Conservation (phyloP, 2,797 vertebrate genomes). For the Sebastes wilsoni region DNA sequence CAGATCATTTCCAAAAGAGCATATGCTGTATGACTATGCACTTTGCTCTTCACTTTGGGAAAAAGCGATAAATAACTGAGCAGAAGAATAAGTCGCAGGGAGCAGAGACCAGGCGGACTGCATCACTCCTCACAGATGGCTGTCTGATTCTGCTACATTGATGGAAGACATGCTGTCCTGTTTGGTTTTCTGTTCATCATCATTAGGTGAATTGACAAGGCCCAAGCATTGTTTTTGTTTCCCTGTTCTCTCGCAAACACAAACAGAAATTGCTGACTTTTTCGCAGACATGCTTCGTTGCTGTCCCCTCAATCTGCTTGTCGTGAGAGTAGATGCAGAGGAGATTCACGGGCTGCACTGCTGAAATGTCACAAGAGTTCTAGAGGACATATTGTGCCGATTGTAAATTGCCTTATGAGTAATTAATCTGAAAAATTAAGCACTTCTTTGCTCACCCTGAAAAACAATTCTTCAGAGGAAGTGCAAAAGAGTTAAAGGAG, state of each 20-base stretch:
- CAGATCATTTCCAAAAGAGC: neutral
- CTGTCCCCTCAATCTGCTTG: constrained; percentile 22
- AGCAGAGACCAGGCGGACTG: constrained; percentile 21
- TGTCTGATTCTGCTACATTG: constrained; percentile 37
- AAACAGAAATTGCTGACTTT: constrained; percentile 38
- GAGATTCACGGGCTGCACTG: constrained; percentile 3
- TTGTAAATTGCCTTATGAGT: neutral
- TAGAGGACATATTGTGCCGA: neutral
- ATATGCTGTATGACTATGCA: constrained; percentile 32
- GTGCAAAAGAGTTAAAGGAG: neutral
- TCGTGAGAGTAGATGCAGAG: neutral
- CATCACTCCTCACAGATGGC: constrained; percentile 55
- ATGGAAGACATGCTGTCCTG: constrained; percentile 55
- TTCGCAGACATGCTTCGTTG: constrained; percentile 10
- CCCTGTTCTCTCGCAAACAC: constrained; percentile 10
- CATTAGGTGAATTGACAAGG: constrained; percentile 53
- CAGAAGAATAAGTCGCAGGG: constrained; percentile 20
- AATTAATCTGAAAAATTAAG: neutral
- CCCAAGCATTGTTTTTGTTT: constrained; percentile 24
- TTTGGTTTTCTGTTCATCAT: constrained; percentile 51
- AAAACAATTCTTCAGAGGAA: neutral
- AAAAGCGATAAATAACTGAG: constrained; percentile 5
- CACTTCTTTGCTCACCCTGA: neutral
- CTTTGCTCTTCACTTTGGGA: constrained; percentile 18
- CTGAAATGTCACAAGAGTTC: constrained; percentile 4